These are phyloP conservation scores for Blennius ocellaris DNA, from an alignment of 2,113 vertebrate species.

Conservation along the genomic window DNA sequence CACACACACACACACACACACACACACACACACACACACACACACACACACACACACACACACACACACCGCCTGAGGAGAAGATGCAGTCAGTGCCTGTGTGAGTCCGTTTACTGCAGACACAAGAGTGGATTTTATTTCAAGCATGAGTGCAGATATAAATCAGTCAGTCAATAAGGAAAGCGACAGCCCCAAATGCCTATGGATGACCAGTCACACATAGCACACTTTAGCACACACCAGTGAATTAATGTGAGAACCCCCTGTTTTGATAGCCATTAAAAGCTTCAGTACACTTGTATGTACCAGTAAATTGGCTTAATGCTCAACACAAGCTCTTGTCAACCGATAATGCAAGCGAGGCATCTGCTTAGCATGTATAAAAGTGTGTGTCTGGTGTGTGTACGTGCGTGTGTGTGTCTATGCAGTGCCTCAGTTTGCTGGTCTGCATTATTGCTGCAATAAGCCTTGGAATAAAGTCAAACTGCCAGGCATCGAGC, in stretches of 20 bases:
- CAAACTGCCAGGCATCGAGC: constrained; percentile 52
- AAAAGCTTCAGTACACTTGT: constrained; percentile 54
- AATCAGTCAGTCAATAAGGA: constrained; percentile 73
- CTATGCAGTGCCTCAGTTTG: constrained; percentile 34
- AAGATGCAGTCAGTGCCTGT: constrained; percentile 26
- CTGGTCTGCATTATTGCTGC: constrained; percentile 68
- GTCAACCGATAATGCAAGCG: constrained; percentile 58
- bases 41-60: constrained; percentile 1
- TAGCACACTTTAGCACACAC: constrained; percentile 45
- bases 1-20: too few species aligned
- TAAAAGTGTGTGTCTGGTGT: constrained; percentile 30
- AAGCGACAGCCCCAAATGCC: constrained; percentile 58
- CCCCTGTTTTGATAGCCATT: constrained; percentile 66
- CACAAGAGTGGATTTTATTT: constrained; percentile 76
- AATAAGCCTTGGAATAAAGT: constrained; percentile 70
- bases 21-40: too few species aligned
- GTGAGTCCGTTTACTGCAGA: constrained; percentile 36
- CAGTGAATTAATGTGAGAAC: constrained; percentile 42
- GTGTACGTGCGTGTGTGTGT: constrained; percentile 13
- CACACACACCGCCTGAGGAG: constrained; percentile 8
- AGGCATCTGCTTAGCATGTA: constrained; percentile 55
- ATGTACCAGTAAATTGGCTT: constrained; percentile 67
- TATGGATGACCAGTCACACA: constrained; percentile 40
- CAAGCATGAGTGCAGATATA: constrained; percentile 74
- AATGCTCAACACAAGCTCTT: constrained; percentile 52